Evolutionary conservation across 2,113 vertebrate species (phyloP), one percentile per base, ranked within the genome.

Genomic region (Channa maculata): DNA sequence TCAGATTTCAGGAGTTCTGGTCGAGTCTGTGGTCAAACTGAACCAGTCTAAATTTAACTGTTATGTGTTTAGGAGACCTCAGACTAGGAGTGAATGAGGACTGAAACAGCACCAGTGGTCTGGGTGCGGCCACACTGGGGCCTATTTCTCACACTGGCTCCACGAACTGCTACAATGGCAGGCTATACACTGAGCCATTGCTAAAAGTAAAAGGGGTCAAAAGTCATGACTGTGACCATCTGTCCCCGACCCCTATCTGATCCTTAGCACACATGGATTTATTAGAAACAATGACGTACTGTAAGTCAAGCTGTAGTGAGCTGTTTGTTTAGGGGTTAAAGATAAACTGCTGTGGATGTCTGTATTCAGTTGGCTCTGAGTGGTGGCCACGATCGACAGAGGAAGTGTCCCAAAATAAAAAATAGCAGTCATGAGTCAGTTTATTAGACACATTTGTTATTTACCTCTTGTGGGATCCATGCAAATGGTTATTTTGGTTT

Each of bases 1-100:
- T 58, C 64, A 37, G 64, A 36, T 83, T 71, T 67, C 67, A 76
- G 60, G 52, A 87, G 87, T 63, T 82, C 77, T 67, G 54, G 13
- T 55, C 50, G 75, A 44, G 75, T 77, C 86, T 85, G 81, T 68
- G 88, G 88, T 81, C 76, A 57, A 59, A 59, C 67, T 52, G 77
- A 65, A 67, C 34, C 53, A 0, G 52, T 67, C 88, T 88, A 91
- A 88, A 89, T 88, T 83, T 89, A 83, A 65, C 88, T 63, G 37
- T 24, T 38, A 15, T 89, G 86, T 82, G 75, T 91, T 90, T 90
- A 70, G 85, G 70, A 76, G 80, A 85, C 75, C 83, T 89, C 85
- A 77, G 67, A 57, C 13, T 55, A 51, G 61, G 34, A 44, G 79
- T 48, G 70, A 52, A 72, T 71, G 67, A 77, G 54, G 80, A 79